Percentiles rank a stretch among this genome's conserved stretches.
Evolutionary conservation across 2,797 vertebrate genomes (phyloP).

Genomic region (Mionectes olivaceus): DNA sequence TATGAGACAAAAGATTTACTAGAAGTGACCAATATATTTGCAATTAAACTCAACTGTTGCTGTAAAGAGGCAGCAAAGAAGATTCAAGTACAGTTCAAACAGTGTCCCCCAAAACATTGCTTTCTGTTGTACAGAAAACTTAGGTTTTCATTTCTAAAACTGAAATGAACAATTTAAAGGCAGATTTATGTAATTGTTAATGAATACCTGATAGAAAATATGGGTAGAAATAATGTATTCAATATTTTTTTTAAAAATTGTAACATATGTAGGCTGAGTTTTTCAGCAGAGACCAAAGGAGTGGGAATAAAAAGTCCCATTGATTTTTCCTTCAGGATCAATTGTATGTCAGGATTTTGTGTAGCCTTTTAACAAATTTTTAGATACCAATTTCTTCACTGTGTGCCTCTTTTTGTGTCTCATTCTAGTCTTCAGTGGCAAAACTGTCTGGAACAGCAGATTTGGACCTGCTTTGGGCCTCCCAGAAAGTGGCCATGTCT

Average conservation of each 20-base stretch:
- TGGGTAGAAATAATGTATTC: background rate
- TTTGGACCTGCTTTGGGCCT: constrained; percentile 14
- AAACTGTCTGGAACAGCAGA: constrained; percentile 58
- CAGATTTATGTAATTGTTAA: background rate
- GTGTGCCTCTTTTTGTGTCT: background rate
- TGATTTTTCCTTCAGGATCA: background rate
- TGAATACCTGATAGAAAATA: background rate
- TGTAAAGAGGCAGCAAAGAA: background rate
- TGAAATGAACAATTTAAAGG: background rate
- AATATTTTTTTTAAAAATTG: background rate
- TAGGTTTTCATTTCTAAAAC: background rate
- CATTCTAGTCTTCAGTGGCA: background rate
- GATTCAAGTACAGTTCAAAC: background rate
- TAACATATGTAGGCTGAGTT: background rate
- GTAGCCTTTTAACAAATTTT: background rate
- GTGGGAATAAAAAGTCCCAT: constrained; percentile 12
- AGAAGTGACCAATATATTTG: background rate
- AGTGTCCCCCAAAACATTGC: rapidly evolving
- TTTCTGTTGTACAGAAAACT: background rate
- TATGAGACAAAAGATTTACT: background rate
- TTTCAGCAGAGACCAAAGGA: background rate
- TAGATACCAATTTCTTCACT: background rate
- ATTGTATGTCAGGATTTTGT: background rate
- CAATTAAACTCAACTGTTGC: background rate
- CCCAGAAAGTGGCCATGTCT: constrained; percentile 27